Base-by-base conservation (phyloP, 1,140 invertebrate species). In the Procambarus virginalis region DNA sequence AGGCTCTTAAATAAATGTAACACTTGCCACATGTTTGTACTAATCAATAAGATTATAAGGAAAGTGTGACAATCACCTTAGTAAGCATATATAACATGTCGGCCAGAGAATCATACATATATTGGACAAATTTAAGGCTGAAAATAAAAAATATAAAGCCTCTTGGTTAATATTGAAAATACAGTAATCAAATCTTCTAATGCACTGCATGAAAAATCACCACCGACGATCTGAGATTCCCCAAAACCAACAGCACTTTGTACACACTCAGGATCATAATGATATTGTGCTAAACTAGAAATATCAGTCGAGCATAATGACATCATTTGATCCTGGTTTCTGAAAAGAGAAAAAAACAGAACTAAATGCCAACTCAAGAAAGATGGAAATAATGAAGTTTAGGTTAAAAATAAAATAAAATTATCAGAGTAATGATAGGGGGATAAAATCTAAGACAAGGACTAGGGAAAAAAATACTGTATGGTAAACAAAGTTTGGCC, bases 301-400 rank as follows among this genome's bases (percentile, higher is more conserved):
- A 46, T 46, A 55, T 86, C 84, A 86, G 75, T 86, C 84, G 78
- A 86, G 84, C 84, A 86, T 76, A 75, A 86, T 86, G 51, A 86
- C 84, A 78, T 86, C 84, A 78, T 78, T 78, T 77, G 84, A 86
- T 58, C 73, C 84, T 12, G 70, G 22, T 51, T 58, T 86, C 75
- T 86, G 73, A 55, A 78, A 76, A 86, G 51, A 86, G 22, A 78
- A n/a, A 60, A 86, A 76, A 76, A 51, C 3, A 77, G 6, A 78
- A 78, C 3, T 77, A 46, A 77, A 49, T 0, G 20, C 48, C 9
- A 77, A 77, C 75, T 46, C 75, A 77, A 2, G 12, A 14, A 49
- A 34, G 75, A 77, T 46, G 12, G 45, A 77, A 77, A 34, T 77
- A 49, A 45, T 20, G 70, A 12, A 45, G 6, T 45, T 77, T 77